phyloP scores from a whole-genome alignment of 2,888 invertebrate genomes.

The Macaria liturata region DNA sequence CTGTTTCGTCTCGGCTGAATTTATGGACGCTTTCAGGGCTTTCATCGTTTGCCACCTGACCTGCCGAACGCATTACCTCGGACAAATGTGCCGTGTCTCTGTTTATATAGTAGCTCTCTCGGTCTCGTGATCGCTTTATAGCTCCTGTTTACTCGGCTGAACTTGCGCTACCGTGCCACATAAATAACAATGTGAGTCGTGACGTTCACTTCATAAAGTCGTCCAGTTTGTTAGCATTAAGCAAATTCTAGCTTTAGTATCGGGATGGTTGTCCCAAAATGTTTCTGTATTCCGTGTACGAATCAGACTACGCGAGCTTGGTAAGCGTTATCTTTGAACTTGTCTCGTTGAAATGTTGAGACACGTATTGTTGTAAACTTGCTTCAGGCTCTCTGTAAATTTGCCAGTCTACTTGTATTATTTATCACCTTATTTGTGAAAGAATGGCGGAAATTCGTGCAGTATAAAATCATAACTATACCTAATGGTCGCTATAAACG shows the following conservation, averaged over 20 bases:
- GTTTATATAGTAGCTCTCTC: conserved; percentile 61
- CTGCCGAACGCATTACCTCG: conserved; percentile 69
- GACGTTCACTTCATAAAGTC: conserved; percentile 6
- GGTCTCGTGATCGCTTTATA: conserved; percentile 36
- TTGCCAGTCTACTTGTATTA: too few species aligned
- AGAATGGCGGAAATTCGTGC: too few species aligned
- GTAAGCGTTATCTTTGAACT: too few species aligned
- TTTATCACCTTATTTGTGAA: too few species aligned
- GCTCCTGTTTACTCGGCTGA: conserved; percentile 27
- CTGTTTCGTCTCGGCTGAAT: conserved; percentile 69
- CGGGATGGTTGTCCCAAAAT: background rate
- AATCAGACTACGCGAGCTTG: too few species aligned
- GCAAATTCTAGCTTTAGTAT: background rate
- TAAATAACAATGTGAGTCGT: conserved; percentile 10
- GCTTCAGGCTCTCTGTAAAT: too few species aligned
- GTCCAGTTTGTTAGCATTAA: conserved; percentile 1
- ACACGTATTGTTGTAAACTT: too few species aligned
- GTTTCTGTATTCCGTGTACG: background rate
- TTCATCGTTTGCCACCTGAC: conserved; percentile 80
- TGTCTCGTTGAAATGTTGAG: too few species aligned
- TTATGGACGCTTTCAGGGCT: conserved; percentile 79
- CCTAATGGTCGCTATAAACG: too few species aligned
- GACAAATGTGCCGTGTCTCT: conserved; percentile 69
- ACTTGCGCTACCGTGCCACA: conserved; percentile 6
- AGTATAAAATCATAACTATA: too few species aligned